phyloP scores from a whole-genome alignment of 2,888 invertebrate species.

The Eumacrocentrus americanus region DNA sequence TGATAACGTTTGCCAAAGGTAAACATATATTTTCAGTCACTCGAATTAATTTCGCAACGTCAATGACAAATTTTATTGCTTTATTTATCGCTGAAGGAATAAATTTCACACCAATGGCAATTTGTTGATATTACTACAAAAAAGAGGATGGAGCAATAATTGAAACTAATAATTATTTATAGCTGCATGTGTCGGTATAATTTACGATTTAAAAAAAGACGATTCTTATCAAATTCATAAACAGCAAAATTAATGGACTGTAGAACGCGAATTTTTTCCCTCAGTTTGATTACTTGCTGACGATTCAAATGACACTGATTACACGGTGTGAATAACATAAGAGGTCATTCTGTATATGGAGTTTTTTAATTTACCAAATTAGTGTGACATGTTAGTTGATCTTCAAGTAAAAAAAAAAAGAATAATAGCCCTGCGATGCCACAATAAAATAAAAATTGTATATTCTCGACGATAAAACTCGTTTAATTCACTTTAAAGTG shows the following conservation, averaged over 20 bases:
- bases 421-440: background rate
- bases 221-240: background rate
- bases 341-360: background rate
- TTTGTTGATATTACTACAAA: background rate
- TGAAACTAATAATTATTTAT: background rate
- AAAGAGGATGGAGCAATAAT: background rate
- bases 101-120: background rate
- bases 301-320: background rate
- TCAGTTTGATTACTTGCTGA: background rate
- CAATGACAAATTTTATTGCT: background rate
- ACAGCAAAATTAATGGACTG: constrained; percentile 24
- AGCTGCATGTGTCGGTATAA: background rate
- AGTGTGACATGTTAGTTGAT: background rate
- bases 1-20: no score
- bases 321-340: background rate
- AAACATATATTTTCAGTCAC: background rate
- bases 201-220: background rate
- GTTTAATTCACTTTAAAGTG: constrained; percentile 56
- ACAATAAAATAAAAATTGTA: constrained; percentile 32
- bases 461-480: constrained; percentile 51
- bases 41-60: background rate
- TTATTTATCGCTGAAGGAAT: background rate
- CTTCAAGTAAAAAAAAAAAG: constrained; percentile 11
- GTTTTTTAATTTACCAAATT: background rate
- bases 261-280: background rate